Conservation (phyloP, 2,113 vertebrate species). For the Bothrops jararaca region DNA sequence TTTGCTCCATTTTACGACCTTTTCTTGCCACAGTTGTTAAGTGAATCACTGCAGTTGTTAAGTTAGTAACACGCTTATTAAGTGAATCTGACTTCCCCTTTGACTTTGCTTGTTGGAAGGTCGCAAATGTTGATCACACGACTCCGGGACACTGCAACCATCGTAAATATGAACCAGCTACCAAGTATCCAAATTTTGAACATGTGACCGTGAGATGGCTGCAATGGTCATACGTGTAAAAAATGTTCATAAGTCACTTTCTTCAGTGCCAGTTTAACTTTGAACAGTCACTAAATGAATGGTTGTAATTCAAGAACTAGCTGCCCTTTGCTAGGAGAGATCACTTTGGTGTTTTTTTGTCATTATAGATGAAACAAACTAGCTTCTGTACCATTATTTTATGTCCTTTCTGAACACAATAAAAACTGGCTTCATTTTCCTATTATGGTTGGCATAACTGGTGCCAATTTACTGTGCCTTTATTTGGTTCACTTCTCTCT, state of each 20-base stretch:
- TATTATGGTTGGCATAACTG: neutral
- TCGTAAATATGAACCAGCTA: too few relatives aligned
- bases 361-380: neutral
- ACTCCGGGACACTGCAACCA: too few relatives aligned
- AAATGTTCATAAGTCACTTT: neutral
- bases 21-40: too few relatives aligned
- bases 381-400: neutral
- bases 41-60: too few relatives aligned
- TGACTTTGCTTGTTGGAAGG: too few relatives aligned
- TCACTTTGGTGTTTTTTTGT: neutral
- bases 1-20: too few relatives aligned
- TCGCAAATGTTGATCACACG: too few relatives aligned
- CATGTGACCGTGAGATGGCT: too few relatives aligned
- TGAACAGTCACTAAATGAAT: neutral
- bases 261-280: neutral
- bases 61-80: too few relatives aligned
- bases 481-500: neutral
- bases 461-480: neutral
- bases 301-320: neutral
- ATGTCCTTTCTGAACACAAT: neutral
- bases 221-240: neutral
- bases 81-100: too few relatives aligned
- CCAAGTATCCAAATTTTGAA: too few relatives aligned
- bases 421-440: neutral
- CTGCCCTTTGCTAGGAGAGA: neutral